These are phyloP conservation scores for Amphiprion clarkii DNA, from an alignment of 2,797 vertebrate species.

Conservation along the genomic window DNA sequence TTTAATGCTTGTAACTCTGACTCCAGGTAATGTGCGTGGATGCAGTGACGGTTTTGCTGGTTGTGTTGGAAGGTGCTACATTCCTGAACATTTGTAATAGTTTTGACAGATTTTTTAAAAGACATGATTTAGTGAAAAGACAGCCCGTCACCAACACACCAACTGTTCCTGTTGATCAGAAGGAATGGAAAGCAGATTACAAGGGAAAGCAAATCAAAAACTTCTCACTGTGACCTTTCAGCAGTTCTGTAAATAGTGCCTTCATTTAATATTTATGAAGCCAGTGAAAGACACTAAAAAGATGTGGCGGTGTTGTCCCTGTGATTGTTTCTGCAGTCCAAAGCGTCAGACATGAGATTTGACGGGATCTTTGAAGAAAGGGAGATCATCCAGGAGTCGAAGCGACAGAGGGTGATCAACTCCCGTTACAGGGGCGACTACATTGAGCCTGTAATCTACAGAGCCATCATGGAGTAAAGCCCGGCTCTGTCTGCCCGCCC, in stretches of 20 bases:
- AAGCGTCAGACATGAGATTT: slow-evolving; percentile 99
- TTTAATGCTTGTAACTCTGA: too few relatives aligned
- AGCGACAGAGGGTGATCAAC: slow-evolving; percentile 97
- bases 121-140: too few relatives aligned
- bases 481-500: slow-evolving; percentile 1
- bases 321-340: slow-evolving; percentile 84
- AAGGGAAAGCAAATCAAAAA: too few relatives aligned
- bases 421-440: slow-evolving; percentile 98
- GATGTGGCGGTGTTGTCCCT: background rate
- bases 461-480: slow-evolving; percentile 97
- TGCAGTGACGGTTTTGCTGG: too few relatives aligned
- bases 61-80: too few relatives aligned
- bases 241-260: background rate
- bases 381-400: slow-evolving; percentile 94
- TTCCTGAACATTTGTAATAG: too few relatives aligned
- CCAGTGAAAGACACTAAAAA: background rate
- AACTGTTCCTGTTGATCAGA: too few relatives aligned
- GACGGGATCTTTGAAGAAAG: slow-evolving; percentile 98
- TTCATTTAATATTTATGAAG: background rate
- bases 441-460: slow-evolving; percentile 98
- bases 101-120: too few relatives aligned
- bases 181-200: too few relatives aligned
- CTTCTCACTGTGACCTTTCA: too few relatives aligned
- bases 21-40: too few relatives aligned
- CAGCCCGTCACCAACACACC: too few relatives aligned